Evolutionary conservation across 2,113 vertebrate genomes (phyloP).

Genomic region (Corythaixoides concolor): DNA sequence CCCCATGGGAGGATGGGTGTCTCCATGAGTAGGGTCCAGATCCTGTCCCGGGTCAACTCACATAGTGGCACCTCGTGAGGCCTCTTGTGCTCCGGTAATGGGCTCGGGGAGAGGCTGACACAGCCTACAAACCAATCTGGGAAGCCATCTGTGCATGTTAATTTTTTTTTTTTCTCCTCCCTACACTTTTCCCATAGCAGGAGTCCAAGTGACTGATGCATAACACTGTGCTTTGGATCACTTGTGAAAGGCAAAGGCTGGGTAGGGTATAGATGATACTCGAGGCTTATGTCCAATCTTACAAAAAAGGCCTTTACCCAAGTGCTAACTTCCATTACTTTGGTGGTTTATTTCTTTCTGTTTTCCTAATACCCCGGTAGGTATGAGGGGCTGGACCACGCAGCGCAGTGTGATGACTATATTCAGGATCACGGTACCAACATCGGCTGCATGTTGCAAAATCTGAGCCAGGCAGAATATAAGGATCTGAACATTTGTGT

Average conservation of each 20-base stretch:
- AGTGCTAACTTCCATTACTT: background rate
- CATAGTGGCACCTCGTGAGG: background rate
- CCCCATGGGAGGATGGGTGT: background rate
- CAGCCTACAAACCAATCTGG: background rate
- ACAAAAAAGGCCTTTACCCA: background rate
- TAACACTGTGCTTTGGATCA: background rate
- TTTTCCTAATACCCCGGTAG: constrained; percentile 46
- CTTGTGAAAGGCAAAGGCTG: background rate
- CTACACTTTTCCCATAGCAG: background rate
- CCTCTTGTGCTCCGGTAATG: background rate
- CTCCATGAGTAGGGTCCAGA: background rate
- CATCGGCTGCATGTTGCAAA: constrained; percentile 76
- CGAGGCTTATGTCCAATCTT: background rate
- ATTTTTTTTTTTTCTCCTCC: background rate
- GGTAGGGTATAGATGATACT: background rate
- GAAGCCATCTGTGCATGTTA: background rate
- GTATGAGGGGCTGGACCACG: constrained; percentile 74
- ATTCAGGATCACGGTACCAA: constrained; percentile 29
- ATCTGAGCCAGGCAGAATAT: constrained; percentile 75
- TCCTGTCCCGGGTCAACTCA: background rate
- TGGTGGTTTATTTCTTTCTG: background rate
- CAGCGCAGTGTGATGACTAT: constrained; percentile 76
- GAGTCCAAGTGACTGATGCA: background rate
- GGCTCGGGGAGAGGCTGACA: background rate
- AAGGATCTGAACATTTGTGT: constrained; percentile 85